These are phyloP conservation scores for Pachyseris speciosa DNA, from an alignment of 64 coral and sea anemone species.

Conservation along the genomic window DNA sequence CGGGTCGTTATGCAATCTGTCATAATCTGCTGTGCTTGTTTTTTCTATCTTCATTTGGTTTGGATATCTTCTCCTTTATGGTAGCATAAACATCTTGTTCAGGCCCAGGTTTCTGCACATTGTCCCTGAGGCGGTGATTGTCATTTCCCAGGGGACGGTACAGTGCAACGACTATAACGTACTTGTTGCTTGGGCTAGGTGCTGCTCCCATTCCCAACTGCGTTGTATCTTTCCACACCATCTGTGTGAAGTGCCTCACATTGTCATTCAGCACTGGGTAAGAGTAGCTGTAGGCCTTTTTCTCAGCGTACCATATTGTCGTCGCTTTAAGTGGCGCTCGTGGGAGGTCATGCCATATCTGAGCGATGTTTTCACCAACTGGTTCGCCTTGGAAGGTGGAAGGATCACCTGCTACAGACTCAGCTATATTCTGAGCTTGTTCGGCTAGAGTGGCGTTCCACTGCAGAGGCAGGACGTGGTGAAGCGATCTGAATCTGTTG, in stretches of 20 bases:
- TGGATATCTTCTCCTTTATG: slow-evolving; percentile 75
- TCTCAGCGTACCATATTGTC: slow-evolving; percentile 90
- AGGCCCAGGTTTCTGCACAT: slow-evolving; percentile 68
- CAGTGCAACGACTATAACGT: slow-evolving; percentile 87
- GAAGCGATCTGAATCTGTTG: slow-evolving; percentile 77
- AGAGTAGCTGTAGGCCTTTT: slow-evolving; percentile 73
- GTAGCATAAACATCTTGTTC: slow-evolving; percentile 86
- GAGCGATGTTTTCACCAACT: slow-evolving; percentile 89
- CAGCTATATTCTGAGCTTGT: slow-evolving; percentile 80
- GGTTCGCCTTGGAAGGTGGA: slow-evolving; percentile 67
- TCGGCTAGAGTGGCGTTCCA: slow-evolving; percentile 88
- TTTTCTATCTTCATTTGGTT: slow-evolving; percentile 19
- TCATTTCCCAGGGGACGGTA: slow-evolving; percentile 85
- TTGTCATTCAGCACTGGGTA: slow-evolving; percentile 77
- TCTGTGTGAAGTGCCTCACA: slow-evolving; percentile 82
- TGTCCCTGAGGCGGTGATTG: slow-evolving; percentile 71
- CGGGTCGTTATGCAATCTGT: not conserved
- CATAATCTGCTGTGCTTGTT: not conserved
- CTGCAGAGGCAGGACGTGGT: slow-evolving; percentile 73
- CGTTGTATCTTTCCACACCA: slow-evolving; percentile 80
- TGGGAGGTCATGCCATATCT: slow-evolving; percentile 94
- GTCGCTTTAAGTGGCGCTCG: slow-evolving; percentile 87
- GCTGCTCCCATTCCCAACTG: slow-evolving; percentile 87
- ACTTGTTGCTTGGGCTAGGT: slow-evolving; percentile 79
- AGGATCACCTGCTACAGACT: slow-evolving; percentile 79